Evolutionary conservation across 1,140 invertebrate species (phyloP), one percentile per base, ranked within the genome.

Genomic region (Drosophila busckii): DNA sequence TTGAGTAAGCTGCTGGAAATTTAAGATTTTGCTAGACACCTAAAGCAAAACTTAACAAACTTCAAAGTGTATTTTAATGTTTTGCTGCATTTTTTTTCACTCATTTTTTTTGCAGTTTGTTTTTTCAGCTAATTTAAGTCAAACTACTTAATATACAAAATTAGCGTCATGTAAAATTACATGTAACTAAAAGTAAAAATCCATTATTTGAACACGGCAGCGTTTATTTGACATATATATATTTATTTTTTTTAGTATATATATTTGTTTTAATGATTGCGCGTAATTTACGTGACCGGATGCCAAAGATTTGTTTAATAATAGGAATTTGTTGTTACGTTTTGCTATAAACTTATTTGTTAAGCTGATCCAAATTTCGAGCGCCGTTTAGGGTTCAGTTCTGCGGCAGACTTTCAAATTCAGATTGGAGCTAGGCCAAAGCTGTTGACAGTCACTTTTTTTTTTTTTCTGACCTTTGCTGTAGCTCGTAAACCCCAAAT

Each of bases 231-330:
- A 19, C 29, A 23, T 10, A n/a, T 9, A 68, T 28, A 62, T 62
- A 49, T 37, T 46, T 62, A 40, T 48, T 48, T 48, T 58, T 34
- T 29, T 8, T 59, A 31, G 60, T 54, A 3, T 20, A 2, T 42
- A 1, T 40, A 8, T 31, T 61, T 61, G 41, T 64, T 45, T 37
- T 37, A 28, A 59, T 48, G 40, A 65, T 34, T 56, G 53, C 17
- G 7, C 46, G 52, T 48, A 59, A 55, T 63, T 59, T 59, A 32
- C 62, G 63, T 80, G 71, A 80, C 73, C 58, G 71, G 71, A 78
- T 59, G 29, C 26, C 3, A 35, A 12, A 59, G 68, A 34, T 78
- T 78, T 78, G 71, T 76, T 25, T 42, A 55, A 63, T 25, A 29
- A 70, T 54, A 63, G 50, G 22, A 54, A 28, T 45, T 54, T 26